phyloP scores from a whole-genome alignment of 2,797 vertebrate species.

The Liparis tanakae region DNA sequence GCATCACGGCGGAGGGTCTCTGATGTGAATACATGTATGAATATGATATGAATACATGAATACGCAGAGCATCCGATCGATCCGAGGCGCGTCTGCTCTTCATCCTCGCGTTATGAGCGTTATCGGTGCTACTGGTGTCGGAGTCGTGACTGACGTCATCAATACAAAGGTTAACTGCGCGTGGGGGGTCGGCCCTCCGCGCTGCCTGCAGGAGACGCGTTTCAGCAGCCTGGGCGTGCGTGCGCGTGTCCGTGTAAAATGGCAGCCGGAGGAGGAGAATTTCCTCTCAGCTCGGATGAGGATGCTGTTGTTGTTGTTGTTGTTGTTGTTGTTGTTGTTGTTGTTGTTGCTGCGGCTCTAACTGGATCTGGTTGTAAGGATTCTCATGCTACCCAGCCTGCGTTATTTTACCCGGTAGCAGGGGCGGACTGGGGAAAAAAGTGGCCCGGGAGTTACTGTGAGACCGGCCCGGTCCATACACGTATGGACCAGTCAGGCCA shows the following conservation, averaged over 20 bases:
- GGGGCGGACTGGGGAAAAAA: no score
- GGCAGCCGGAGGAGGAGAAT: constrained; percentile 48
- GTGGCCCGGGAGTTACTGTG: no score
- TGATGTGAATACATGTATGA: background rate
- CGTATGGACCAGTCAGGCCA: no score
- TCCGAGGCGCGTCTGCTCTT: background rate
- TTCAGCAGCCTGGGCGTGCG: background rate
- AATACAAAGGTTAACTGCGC: background rate
- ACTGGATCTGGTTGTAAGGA: background rate
- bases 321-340: background rate
- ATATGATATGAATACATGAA: no score
- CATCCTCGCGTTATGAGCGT: background rate
- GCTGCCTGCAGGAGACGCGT: constrained; percentile 26
- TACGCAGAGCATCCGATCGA: background rate
- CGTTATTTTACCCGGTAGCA: background rate
- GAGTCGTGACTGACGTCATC: background rate
- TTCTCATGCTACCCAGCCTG: background rate
- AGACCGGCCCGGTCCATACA: no score
- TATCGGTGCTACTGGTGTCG: background rate
- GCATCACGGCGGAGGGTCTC: no score
- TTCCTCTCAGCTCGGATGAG: background rate
- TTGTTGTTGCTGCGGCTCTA: background rate
- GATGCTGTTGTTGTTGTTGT: background rate
- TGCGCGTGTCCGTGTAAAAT: constrained; percentile 49
- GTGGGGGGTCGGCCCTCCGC: background rate